Evolutionary conservation across 1,140 invertebrate genomes (phyloP).

Genomic region (Limonius californicus): DNA sequence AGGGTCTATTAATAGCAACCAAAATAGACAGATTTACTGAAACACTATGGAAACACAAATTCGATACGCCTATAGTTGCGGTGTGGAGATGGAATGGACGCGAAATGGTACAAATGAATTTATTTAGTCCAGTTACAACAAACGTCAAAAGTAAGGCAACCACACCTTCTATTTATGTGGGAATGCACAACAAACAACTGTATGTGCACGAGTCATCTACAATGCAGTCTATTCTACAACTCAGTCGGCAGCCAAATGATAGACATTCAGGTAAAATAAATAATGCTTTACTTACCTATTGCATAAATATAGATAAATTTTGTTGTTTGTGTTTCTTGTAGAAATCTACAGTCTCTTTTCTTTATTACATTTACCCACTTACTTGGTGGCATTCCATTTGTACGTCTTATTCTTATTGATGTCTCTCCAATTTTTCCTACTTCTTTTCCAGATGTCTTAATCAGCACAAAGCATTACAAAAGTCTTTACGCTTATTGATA

Average conservation of each 20-base stretch:
- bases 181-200: constrained; percentile 75
- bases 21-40: constrained; percentile 52
- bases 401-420: too few species aligned
- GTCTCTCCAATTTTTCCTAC: too few species aligned
- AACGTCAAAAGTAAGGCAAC: constrained; percentile 40
- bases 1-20: constrained; percentile 67
- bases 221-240: constrained; percentile 45
- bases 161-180: constrained; percentile 74
- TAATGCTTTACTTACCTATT: too few species aligned
- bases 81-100: constrained; percentile 71
- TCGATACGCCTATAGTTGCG: constrained; percentile 78
- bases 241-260: constrained; percentile 32
- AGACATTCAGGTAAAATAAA: not conserved
- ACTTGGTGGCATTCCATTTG: too few species aligned
- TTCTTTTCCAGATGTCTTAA: too few species aligned
- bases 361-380: too few species aligned
- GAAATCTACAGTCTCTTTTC: too few species aligned
- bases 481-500: too few species aligned
- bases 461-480: too few species aligned
- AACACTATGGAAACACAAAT: constrained; percentile 71
- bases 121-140: constrained; percentile 60
- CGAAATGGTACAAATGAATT: constrained; percentile 65
- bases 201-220: constrained; percentile 71
- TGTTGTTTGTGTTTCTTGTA: too few species aligned
- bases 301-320: too few species aligned